phyloP scores from a whole-genome alignment of 2,888 invertebrate genomes.

The Nemoura dubitans region DNA sequence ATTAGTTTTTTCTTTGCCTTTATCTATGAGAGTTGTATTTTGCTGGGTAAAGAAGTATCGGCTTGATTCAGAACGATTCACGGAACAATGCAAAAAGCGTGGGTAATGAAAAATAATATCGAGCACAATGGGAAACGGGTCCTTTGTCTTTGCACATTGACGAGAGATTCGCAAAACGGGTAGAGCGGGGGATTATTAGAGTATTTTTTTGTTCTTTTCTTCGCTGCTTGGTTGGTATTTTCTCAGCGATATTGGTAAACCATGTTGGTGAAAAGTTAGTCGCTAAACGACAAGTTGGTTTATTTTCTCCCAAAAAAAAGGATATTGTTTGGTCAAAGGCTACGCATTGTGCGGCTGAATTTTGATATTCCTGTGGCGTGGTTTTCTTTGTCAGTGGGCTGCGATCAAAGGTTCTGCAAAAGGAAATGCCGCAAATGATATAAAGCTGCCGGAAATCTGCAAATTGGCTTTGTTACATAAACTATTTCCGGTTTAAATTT shows the following conservation, averaged over 20 bases:
- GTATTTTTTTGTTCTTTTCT: neutral
- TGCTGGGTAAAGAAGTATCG: neutral
- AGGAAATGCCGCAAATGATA: neutral
- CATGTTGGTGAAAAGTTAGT: neutral
- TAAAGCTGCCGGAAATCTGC: neutral
- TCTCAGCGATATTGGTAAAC: neutral
- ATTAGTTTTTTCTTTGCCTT: no score
- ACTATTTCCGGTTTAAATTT: neutral
- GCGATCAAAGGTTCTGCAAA: neutral
- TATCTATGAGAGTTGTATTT: no score
- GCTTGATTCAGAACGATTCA: neutral
- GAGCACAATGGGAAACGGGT: neutral
- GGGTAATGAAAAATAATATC: neutral
- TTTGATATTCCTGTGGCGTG: neutral
- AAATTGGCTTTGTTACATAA: neutral
- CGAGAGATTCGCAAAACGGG: neutral
- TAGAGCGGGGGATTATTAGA: neutral
- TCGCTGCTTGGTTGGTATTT: neutral
- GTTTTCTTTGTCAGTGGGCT: neutral
- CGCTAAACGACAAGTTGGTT: neutral
- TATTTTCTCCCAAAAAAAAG: neutral
- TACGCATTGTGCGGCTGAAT: neutral
- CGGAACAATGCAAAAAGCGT: neutral
- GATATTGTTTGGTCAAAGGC: neutral
- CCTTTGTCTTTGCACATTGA: neutral